Evolutionary conservation across 2,797 vertebrate genomes (phyloP).

Genomic region (Tangara arthus): DNA sequence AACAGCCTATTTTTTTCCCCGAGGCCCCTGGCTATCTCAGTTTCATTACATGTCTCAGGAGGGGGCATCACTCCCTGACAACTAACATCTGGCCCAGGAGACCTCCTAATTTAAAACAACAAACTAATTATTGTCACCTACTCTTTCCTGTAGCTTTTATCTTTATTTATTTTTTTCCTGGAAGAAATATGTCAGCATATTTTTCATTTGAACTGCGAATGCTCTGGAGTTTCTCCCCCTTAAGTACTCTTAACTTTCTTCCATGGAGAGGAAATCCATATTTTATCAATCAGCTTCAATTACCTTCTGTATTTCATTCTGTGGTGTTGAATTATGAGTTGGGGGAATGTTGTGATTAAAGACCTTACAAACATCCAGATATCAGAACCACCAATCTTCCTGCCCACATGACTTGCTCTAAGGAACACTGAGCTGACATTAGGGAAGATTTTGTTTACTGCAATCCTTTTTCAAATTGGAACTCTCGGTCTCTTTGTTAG

Average conservation of each 20-base stretch:
- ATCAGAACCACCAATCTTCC: constrained; percentile 15
- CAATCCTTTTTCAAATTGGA: neutral
- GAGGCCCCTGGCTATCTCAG: constrained; percentile 29
- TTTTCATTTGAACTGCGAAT: constrained; percentile 44
- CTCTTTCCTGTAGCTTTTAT: constrained; percentile 63
- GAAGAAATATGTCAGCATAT: constrained; percentile 37
- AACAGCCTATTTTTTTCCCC: neutral
- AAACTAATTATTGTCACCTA: constrained; percentile 74
- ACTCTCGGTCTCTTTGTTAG: neutral
- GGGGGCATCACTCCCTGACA: constrained; percentile 68
- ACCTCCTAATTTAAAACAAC: constrained; percentile 73
- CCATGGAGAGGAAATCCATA: constrained; percentile 42
- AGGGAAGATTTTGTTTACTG: neutral
- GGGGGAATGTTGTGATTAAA: constrained; percentile 69
- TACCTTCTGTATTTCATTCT: constrained; percentile 43
- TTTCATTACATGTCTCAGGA: constrained; percentile 74
- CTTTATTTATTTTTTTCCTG: constrained; percentile 54
- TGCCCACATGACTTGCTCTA: neutral
- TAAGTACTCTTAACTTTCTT: constrained; percentile 35
- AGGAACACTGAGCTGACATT: neutral
- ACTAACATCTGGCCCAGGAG: constrained; percentile 74
- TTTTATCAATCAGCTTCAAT: constrained; percentile 68
- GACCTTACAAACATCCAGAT: constrained; percentile 50
- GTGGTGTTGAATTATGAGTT: constrained; percentile 45
- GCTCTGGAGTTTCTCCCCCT: neutral